phyloP scores from a whole-genome alignment of 2,888 invertebrate species.

The Eristalis intricaria region DNA sequence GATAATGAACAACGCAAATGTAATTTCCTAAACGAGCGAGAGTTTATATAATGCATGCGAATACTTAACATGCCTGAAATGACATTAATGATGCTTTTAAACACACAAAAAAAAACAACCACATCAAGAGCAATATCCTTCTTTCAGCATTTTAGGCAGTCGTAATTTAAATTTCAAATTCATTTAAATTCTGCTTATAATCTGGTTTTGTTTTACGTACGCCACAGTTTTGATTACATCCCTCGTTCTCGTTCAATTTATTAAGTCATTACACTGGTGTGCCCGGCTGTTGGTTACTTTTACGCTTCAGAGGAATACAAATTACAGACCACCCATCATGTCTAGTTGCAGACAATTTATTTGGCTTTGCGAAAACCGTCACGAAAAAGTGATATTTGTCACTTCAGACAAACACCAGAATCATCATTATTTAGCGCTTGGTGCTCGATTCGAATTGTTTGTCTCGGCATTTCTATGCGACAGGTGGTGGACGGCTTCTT shows the following conservation, averaged over 20 bases:
- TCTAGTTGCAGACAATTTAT: slow-evolving; percentile 9
- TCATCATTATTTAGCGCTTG: slow-evolving; percentile 25
- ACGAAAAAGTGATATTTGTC: slow-evolving; percentile 26
- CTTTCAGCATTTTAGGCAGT: background rate
- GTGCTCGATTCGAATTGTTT: background rate
- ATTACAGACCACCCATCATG: slow-evolving; percentile 24
- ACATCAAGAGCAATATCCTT: background rate
- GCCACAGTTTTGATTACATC: background rate
- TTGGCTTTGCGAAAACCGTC: slow-evolving; percentile 10
- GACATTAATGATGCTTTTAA: background rate
- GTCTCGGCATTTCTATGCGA: background rate
- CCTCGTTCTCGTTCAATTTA: slow-evolving; percentile 1
- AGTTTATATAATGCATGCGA: slow-evolving; percentile 9
- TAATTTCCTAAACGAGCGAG: background rate
- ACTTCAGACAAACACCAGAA: slow-evolving; percentile 21
- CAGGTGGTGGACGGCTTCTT: background rate
- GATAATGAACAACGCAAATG: slow-evolving; percentile 20
- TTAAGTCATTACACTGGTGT: background rate
- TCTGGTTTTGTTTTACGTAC: background rate
- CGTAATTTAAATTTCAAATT: slow-evolving; percentile 4
- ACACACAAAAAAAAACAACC: background rate
- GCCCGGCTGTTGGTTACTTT: slow-evolving; percentile 14
- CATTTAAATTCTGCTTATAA: slow-evolving; percentile 2
- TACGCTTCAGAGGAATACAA: slow-evolving; percentile 23
- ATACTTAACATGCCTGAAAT: background rate